Evolutionary conservation across 1,140 invertebrate genomes (phyloP).

Genomic region (Aphaenogaster floridana): DNA sequence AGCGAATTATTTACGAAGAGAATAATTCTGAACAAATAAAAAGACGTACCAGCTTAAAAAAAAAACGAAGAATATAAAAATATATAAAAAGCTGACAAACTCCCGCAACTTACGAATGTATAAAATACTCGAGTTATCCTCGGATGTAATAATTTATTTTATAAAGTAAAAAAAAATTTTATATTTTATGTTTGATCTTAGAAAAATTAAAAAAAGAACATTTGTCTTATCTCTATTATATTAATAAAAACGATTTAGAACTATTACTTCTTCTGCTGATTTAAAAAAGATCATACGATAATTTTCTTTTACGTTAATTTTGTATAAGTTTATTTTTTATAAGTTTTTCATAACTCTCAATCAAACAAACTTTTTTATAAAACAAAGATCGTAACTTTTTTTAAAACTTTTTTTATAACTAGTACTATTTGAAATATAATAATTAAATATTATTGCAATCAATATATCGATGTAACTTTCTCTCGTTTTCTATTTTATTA

Average conservation of each 20-base stretch:
- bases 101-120: neutral
- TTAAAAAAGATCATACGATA: neutral
- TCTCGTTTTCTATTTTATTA: neutral
- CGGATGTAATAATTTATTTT: neutral
- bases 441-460: neutral
- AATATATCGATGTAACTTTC: neutral
- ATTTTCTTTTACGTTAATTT: neutral
- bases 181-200: neutral
- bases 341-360: neutral
- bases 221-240: neutral
- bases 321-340: neutral
- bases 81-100: neutral
- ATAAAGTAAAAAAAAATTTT: neutral
- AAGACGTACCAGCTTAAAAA: neutral
- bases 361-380: neutral
- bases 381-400: too few relatives aligned
- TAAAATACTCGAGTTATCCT: neutral
- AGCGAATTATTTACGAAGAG: neutral
- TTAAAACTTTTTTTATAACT: neutral
- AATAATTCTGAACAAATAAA: neutral
- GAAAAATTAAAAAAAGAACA: neutral
- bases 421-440: neutral
- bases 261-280: neutral
- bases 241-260: neutral
- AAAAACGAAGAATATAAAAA: neutral